phyloP scores from a whole-genome alignment of 2,797 vertebrate genomes.

The Diglossa cyanea region DNA sequence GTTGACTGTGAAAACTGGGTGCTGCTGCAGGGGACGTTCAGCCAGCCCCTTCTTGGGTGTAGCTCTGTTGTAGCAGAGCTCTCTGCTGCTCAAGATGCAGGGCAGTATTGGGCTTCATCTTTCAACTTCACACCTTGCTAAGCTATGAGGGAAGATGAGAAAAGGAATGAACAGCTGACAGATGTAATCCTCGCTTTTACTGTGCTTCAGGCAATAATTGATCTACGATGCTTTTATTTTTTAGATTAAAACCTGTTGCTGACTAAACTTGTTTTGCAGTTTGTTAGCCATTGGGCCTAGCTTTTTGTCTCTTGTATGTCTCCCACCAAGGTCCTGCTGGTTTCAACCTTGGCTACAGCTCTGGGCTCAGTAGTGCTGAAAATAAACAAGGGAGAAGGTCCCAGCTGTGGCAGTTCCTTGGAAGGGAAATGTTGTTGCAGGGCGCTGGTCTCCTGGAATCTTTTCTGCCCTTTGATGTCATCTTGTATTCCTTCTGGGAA shows the following conservation, averaged over 20 bases:
- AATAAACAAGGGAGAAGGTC: neutral
- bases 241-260: neutral
- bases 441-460: fast-evolving
- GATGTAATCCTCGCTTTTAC: neutral
- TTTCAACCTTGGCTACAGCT: neutral
- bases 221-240: neutral
- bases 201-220: neutral
- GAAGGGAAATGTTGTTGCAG: neutral
- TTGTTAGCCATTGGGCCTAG: neutral
- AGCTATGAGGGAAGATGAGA: neutral
- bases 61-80: neutral
- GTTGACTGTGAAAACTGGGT: neutral
- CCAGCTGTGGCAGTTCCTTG: neutral
- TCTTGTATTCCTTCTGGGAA: neutral
- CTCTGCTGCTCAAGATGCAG: neutral
- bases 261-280: neutral
- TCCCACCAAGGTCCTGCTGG: neutral
- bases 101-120: neutral
- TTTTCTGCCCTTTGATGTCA: neutral
- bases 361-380: fast-evolving
- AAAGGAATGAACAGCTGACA: neutral
- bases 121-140: neutral
- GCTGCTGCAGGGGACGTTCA: neutral
- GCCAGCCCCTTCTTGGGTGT: neutral
- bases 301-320: neutral